A percentile compares a stretch with the other conserved stretches of the same genome.
Conservation (phyloP, 1,140 invertebrate species). For the Camponotus floridanus region DNA sequence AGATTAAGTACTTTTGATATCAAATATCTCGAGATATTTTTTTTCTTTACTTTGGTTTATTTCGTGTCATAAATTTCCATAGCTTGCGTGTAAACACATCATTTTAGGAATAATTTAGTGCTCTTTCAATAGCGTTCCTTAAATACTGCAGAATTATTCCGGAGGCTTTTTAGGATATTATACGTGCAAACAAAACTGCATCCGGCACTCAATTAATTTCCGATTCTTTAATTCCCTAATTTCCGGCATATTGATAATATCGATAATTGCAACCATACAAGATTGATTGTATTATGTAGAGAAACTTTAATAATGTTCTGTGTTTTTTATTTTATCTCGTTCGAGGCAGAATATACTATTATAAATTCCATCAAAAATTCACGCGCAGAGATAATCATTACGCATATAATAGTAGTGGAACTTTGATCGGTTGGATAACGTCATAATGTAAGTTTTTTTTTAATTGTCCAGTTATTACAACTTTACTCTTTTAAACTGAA, state of each 20-base stretch:
- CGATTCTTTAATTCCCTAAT: slow-evolving; percentile 19
- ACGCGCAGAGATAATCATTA: slow-evolving; percentile 18
- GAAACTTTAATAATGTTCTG: slow-evolving; percentile 54
- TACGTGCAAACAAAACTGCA: slow-evolving; percentile 31
- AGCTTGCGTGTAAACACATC: background rate
- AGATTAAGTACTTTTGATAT: background rate
- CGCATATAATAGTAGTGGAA: slow-evolving; percentile 42
- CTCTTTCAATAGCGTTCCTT: background rate
- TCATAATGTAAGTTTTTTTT: slow-evolving; percentile 16
- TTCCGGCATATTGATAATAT: background rate
- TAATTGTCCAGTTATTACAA: slow-evolving; percentile 20
- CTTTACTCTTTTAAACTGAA: background rate
- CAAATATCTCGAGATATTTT: background rate
- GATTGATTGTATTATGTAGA: slow-evolving; percentile 58
- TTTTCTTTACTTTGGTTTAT: slow-evolving; percentile 3
- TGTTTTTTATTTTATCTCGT: background rate
- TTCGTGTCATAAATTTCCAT: background rate
- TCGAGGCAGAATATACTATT: slow-evolving; percentile 30
- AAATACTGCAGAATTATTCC: background rate
- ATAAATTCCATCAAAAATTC: slow-evolving; percentile 24
- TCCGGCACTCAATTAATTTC: slow-evolving; percentile 39
- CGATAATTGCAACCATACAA: slow-evolving; percentile 32
- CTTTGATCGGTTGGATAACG: slow-evolving; percentile 8
- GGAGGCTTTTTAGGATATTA: slow-evolving; percentile 20
- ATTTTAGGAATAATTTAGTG: background rate